Evolutionary conservation across 2,888 invertebrate genomes (phyloP), one percentile per base, ranked within the genome.

Genomic region (Himalopsyche anomala): DNA sequence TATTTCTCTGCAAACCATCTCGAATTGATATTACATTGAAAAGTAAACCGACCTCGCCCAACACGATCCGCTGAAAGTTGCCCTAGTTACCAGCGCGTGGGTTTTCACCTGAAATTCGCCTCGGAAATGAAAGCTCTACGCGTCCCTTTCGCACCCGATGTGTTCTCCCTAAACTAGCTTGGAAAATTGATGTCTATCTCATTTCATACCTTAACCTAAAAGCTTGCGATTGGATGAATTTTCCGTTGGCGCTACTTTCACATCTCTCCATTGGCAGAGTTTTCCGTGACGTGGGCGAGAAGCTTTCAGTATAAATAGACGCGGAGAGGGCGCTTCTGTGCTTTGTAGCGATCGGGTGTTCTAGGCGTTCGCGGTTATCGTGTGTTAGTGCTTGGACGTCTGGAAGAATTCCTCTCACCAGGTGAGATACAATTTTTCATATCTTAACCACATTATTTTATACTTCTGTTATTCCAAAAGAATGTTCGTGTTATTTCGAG

Each of bases 1-100:
- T 28, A 19, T 62, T 62, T 62, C 19, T 19, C 28, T 28, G 11
- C 6, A 62, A 62, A 62, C 62, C 62, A 9, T 62, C 19, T 62
- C 19, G 62, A 62, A 62, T 55, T 82, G 81, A 80, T 19, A 56
- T 54, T 17, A 84, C 54, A 17, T 84, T 56, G 28, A 62, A 84
- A 62, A 62, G 62, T 62, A 62, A 84, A 81, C 42, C 86, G 88
- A 87, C 88, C 88, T 87, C 88, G 87, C 87, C 88, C 88, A 84
- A 84, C 85, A 79, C 88, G 85, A 86, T 81, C 83, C 79, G 28
- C 83, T 82, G 55, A 80, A 82, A 74, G 84, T 85, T 88, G 86
- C 87, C 88, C 88, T 85, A 88, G 84, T 88, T 88, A 83, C 38
- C 74, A 40, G 54, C 56, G 80, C 40, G 51, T 62, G 40, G 80